Conservation (phyloP, 1,140 invertebrate genomes). For the Ostrea denselamellosa region DNA sequence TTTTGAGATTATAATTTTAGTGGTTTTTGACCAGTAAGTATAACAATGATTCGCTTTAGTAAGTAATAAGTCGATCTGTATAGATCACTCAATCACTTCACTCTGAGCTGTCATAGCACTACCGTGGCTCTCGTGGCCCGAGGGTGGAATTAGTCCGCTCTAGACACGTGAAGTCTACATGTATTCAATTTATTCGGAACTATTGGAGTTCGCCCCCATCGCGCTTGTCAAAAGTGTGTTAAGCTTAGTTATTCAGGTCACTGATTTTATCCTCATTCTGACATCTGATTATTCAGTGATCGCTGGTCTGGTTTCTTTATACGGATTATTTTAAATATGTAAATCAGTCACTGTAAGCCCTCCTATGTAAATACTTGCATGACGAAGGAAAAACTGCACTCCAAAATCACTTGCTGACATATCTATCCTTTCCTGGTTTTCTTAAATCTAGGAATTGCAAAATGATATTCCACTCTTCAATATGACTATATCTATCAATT, state of each 20-base stretch:
- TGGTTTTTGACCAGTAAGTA: not conserved
- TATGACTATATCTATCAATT: too few relatives aligned
- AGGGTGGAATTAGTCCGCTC: not conserved
- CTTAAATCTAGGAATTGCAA: too few relatives aligned
- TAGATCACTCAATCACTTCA: not conserved
- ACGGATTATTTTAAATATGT: not conserved
- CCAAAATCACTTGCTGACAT: too few relatives aligned
- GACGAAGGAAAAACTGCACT: not conserved
- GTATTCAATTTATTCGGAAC: not conserved
- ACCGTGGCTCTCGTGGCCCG: not conserved
- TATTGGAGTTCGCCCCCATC: not conserved
- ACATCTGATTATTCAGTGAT: not conserved
- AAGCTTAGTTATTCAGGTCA: slow-evolving; percentile 20
- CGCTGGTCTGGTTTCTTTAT: not conserved
- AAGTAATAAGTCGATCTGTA: slow-evolving; percentile 9
- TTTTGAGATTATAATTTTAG: not conserved
- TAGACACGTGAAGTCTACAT: not conserved
- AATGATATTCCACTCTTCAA: too few relatives aligned
- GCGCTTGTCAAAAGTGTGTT: slow-evolving; percentile 21
- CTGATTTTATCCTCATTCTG: not conserved
- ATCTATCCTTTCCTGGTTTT: too few relatives aligned
- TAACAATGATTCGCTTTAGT: not conserved
- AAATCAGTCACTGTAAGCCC: not conserved
- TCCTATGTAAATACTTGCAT: not conserved
- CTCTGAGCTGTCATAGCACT: not conserved